A percentile compares a stretch with the other conserved stretches of the same genome.
Evolutionary conservation across 2,797 vertebrate species (phyloP).

Genomic region (Danio aesculapii): DNA sequence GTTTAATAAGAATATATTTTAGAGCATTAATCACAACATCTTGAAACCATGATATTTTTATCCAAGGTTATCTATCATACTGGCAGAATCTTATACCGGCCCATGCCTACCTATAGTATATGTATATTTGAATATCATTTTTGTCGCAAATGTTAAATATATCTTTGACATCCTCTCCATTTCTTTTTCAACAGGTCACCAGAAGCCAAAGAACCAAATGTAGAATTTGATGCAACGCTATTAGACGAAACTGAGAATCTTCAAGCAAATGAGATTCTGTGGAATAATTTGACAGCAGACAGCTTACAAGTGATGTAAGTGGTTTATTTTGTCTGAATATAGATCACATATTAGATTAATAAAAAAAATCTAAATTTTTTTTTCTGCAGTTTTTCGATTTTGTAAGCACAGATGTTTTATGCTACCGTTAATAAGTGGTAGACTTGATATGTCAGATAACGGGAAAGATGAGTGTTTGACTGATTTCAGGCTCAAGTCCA

Average conservation of each 20-base stretch:
- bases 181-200: constrained; percentile 79
- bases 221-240: constrained; percentile 90
- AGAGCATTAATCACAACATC: too few relatives aligned
- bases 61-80: too few relatives aligned
- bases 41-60: too few relatives aligned
- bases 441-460: neutral
- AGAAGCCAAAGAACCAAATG: constrained; percentile 83
- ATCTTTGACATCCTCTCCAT: neutral
- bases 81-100: too few relatives aligned
- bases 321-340: neutral
- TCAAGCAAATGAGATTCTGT: constrained; percentile 94
- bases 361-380: neutral
- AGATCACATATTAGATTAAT: neutral
- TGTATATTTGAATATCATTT: too few relatives aligned
- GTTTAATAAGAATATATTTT: too few relatives aligned
- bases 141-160: neutral
- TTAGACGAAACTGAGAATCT: constrained; percentile 94
- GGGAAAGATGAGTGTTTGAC: neutral
- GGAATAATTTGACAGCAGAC: constrained; percentile 97
- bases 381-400: constrained; percentile 5
- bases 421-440: neutral
- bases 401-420: neutral
- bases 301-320: constrained; percentile 92
- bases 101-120: too few relatives aligned
- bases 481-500: constrained; percentile 85